phyloP scores from a whole-genome alignment of 2,888 invertebrate genomes.

The Pristionchus maxplancki region DNA sequence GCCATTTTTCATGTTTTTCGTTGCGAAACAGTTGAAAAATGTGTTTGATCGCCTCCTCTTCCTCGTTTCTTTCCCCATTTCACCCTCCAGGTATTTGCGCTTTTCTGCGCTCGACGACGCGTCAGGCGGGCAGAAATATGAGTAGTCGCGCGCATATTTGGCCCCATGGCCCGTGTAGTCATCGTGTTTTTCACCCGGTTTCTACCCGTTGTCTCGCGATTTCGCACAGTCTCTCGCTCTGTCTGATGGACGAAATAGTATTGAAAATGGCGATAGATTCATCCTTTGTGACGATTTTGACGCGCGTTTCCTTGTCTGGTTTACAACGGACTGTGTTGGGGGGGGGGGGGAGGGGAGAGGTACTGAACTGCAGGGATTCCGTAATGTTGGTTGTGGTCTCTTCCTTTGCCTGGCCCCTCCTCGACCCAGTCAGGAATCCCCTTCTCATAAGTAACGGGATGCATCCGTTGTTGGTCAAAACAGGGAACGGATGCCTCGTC shows the following conservation, averaged over 20 bases:
- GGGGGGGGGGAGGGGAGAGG: background rate
- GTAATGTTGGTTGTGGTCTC: background rate
- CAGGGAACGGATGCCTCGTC: background rate
- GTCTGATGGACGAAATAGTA: background rate
- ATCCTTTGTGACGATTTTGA: background rate
- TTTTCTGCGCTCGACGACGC: too few species aligned
- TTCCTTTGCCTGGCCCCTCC: background rate
- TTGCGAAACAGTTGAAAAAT: background rate
- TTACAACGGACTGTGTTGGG: background rate
- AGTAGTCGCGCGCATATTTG: conserved; percentile 32
- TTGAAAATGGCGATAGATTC: background rate
- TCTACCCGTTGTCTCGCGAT: background rate
- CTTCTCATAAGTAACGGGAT: conserved; percentile 2
- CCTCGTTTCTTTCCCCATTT: background rate
- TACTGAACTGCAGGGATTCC: background rate
- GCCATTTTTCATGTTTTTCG: background rate
- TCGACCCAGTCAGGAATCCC: too few species aligned
- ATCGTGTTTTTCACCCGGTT: background rate
- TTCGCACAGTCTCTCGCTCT: background rate
- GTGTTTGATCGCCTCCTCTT: background rate
- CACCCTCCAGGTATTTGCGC: conserved; percentile 14
- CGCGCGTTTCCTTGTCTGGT: background rate
- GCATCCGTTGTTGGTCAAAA: background rate
- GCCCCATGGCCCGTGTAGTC: background rate
- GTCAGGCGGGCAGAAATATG: conserved; percentile 7